These are phyloP conservation scores for Cybosia mesomella DNA, from an alignment of 2,888 invertebrate species.

Conservation along the genomic window DNA sequence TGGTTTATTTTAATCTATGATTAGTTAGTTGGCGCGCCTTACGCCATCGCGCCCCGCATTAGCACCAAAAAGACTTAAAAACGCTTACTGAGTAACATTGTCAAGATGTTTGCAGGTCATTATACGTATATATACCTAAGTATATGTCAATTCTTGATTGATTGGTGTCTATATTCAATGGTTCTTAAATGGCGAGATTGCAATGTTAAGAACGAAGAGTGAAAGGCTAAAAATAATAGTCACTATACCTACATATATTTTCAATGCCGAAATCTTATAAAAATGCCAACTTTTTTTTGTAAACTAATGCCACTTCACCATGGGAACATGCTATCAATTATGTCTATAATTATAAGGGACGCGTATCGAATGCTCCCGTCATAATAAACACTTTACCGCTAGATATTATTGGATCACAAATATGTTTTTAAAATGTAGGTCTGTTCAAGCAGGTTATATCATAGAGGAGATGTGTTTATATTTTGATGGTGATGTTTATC, in stretches of 20 bases:
- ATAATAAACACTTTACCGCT: conserved; percentile 62
- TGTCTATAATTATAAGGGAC: conserved; percentile 71
- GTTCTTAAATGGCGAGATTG: neutral
- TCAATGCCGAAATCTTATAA: neutral
- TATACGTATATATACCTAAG: no score
- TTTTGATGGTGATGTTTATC: no score
- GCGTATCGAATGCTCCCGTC: conserved; percentile 71
- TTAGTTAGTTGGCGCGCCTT: no score
- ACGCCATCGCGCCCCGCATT: no score
- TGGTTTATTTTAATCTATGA: no score
- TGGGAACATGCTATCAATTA: conserved; percentile 47
- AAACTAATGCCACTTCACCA: conserved; percentile 1
- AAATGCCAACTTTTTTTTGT: neutral
- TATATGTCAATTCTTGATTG: neutral
- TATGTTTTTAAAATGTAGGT: neutral
- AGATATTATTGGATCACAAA: conserved; percentile 17
- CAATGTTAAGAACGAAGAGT: conserved; percentile 1
- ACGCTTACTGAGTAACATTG: no score
- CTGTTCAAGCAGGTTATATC: neutral
- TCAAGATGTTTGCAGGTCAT: no score
- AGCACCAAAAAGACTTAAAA: no score
- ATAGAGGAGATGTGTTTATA: neutral
- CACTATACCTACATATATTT: neutral
- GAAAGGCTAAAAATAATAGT: conserved; percentile 1
- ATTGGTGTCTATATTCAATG: no score